Evolutionary conservation across 1,140 invertebrate species (phyloP).

Genomic region (Neotoxoptera formosana): DNA sequence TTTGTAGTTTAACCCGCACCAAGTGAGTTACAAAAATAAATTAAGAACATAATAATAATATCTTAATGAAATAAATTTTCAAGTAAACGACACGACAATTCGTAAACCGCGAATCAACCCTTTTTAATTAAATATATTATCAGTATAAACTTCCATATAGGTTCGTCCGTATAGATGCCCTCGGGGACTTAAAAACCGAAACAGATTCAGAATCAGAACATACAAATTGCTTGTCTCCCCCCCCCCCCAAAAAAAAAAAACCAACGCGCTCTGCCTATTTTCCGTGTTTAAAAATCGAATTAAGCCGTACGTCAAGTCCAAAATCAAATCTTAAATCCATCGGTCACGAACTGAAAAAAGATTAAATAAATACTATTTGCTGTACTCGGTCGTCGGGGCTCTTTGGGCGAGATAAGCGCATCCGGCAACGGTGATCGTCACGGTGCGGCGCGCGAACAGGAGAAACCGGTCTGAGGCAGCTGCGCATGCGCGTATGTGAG

Average conservation of each 20-base stretch:
- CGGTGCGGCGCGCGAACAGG: neutral
- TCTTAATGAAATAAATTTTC: neutral
- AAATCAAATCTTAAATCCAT: neutral
- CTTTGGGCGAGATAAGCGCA: neutral
- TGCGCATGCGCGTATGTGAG: neutral
- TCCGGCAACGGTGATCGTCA: neutral
- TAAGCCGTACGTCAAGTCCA: neutral
- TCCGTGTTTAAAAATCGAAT: neutral
- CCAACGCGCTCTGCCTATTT: neutral
- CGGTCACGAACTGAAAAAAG: neutral
- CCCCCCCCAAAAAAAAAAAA: neutral
- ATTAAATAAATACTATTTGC: neutral
- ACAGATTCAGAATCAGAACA: neutral
- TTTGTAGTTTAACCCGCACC: neutral
- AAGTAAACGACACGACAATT: neutral
- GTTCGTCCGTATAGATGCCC: neutral
- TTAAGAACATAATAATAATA: neutral
- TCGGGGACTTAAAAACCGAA: neutral
- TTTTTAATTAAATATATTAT: neutral
- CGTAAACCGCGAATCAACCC: neutral
- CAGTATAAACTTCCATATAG: neutral
- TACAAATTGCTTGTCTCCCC: too few relatives aligned
- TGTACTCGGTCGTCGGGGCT: neutral
- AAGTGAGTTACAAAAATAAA: neutral
- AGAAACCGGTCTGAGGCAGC: neutral